Evolutionary conservation across 1,140 invertebrate genomes (phyloP).

Genomic region (Ctenoplectra terminalis): DNA sequence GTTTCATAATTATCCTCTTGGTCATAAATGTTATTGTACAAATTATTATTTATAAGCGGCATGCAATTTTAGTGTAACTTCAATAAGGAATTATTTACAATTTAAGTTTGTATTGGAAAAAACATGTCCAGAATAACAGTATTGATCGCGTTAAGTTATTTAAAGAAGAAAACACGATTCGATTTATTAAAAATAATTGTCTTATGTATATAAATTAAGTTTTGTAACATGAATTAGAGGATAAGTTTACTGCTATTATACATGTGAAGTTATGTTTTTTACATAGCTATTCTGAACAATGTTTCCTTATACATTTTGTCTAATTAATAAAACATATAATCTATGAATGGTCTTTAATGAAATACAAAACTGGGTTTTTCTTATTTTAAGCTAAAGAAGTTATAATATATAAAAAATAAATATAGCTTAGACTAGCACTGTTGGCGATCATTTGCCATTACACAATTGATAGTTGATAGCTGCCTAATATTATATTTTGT

Average conservation of each 20-base stretch:
- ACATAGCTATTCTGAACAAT: constrained; percentile 60
- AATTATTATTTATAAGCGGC: constrained; percentile 63
- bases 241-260: constrained; percentile 28
- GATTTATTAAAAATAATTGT: background rate
- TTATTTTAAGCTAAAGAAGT: constrained; percentile 64
- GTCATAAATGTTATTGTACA: constrained; percentile 67
- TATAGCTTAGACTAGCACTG: constrained; percentile 83
- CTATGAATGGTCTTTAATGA: constrained; percentile 60
- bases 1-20: constrained; percentile 64
- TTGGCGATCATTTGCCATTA: constrained; percentile 76
- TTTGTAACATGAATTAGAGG: background rate
- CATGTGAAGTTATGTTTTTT: constrained; percentile 17
- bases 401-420: constrained; percentile 80
- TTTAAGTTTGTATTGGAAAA: constrained; percentile 46
- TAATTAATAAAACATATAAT: constrained; percentile 55
- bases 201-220: background rate
- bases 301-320: constrained; percentile 43
- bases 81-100: constrained; percentile 62
- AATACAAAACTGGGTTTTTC: constrained; percentile 63
- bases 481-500: constrained; percentile 76
- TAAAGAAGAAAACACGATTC: constrained; percentile 14
- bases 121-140: constrained; percentile 52
- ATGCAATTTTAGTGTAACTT: constrained; percentile 58
- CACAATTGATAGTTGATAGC: constrained; percentile 76
- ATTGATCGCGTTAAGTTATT: constrained; percentile 29